Evolutionary conservation across 2,888 invertebrate genomes (phyloP).

Genomic region (Cosmia trapezina): DNA sequence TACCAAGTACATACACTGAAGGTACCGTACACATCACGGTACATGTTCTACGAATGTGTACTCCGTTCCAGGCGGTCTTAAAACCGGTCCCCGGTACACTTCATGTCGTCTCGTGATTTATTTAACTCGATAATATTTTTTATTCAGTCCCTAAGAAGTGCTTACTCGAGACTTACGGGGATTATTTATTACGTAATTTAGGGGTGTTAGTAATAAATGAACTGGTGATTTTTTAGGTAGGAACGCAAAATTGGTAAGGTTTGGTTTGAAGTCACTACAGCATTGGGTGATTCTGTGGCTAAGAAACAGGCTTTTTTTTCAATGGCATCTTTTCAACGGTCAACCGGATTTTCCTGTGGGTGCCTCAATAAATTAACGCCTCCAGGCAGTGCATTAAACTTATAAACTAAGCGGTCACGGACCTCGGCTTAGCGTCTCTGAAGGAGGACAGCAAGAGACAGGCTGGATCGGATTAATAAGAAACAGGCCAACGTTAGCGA

Average conservation of each 20-base stretch:
- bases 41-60: conserved; percentile 68
- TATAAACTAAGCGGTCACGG: too few species aligned
- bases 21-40: conserved; percentile 36
- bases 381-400: too few species aligned
- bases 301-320: too few species aligned
- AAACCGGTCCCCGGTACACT: conserved; percentile 69
- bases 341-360: too few species aligned
- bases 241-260: not conserved
- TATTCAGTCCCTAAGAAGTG: conserved; percentile 59
- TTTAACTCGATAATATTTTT: conserved; percentile 66
- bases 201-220: conserved; percentile 48
- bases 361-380: too few species aligned
- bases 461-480: too few species aligned
- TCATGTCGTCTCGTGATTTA: conserved; percentile 72
- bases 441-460: too few species aligned
- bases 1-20: not conserved
- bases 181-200: conserved; percentile 63
- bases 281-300: too few species aligned
- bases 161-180: conserved; percentile 43
- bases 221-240: conserved; percentile 34
- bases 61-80: conserved; percentile 63
- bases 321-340: too few species aligned
- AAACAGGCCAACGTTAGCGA: too few species aligned
- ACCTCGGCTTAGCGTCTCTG: too few species aligned
- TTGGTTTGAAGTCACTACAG: not conserved